These are phyloP conservation scores for Periplaneta americana DNA, from an alignment of 1,140 invertebrate species.

Conservation along the genomic window DNA sequence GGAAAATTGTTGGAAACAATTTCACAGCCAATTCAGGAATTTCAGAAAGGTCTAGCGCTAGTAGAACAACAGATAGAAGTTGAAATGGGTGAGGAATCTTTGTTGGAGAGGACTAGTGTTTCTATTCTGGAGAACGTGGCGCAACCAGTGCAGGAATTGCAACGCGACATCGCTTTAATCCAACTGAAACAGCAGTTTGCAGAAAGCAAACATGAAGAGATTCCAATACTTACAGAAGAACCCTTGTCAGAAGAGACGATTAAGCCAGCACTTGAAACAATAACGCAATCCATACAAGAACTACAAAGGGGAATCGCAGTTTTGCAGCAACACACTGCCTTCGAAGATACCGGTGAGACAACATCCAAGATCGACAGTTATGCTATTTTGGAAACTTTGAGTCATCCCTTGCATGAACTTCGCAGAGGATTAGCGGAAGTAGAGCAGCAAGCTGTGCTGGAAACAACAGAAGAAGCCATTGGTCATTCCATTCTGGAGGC, in stretches of 20 bases:
- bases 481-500: background rate
- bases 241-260: background rate
- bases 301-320: background rate
- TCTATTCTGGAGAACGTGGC: constrained; percentile 49
- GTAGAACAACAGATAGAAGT: constrained; percentile 31
- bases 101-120: constrained; percentile 37
- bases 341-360: background rate
- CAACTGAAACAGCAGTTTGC: background rate
- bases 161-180: background rate
- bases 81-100: background rate
- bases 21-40: constrained; percentile 37
- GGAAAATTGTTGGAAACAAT: background rate
- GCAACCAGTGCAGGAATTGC: background rate
- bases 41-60: constrained; percentile 50
- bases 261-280: background rate
- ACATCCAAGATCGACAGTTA: constrained; percentile 20
- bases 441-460: background rate
- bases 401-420: constrained; percentile 31
- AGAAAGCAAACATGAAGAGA: background rate
- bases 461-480: background rate
- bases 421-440: background rate
- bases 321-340: background rate
- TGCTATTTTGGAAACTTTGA: constrained; percentile 26
- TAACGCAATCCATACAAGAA: background rate
- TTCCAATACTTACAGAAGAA: background rate